Conservation (phyloP, 2,888 invertebrate species). For the Cephus sareptanus region DNA sequence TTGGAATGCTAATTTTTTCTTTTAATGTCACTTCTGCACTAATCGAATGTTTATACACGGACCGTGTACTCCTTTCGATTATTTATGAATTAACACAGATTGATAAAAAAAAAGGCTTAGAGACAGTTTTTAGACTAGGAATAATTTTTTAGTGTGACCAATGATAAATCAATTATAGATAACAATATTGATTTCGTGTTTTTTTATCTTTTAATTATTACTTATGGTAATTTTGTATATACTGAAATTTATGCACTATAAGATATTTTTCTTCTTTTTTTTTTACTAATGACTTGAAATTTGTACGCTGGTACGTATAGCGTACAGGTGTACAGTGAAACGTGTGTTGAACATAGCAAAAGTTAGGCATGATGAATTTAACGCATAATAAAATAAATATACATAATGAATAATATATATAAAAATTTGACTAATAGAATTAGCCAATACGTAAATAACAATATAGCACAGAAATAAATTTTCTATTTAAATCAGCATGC, state of each 20-base stretch:
- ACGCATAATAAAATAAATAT: constrained; percentile 12
- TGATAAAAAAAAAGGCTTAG: too few relatives aligned
- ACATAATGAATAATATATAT: constrained; percentile 2
- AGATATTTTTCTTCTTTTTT: constrained; percentile 31
- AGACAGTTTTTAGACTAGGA: too few relatives aligned
- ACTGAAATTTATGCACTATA: not conserved
- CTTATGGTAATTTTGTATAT: constrained; percentile 1
- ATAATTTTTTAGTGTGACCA: not conserved
- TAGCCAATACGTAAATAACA: too few relatives aligned
- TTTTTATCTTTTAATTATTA: not conserved
- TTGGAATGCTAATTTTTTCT: too few relatives aligned
- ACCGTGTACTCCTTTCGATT: too few relatives aligned
- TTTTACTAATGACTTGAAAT: constrained; percentile 36
- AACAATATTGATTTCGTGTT: not conserved
- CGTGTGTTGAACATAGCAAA: too few relatives aligned
- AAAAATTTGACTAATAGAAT: too few relatives aligned
- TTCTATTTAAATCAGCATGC: constrained; percentile 33
- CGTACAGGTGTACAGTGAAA: too few relatives aligned
- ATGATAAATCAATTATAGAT: constrained; percentile 14
- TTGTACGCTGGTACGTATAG: too few relatives aligned
- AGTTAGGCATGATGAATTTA: constrained; percentile 23
- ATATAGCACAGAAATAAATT: not conserved
- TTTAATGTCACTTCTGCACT: too few relatives aligned
- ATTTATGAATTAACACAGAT: too few relatives aligned
- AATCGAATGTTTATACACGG: too few relatives aligned